Percentiles rank a stretch among this genome's conserved stretches.
These are phyloP conservation scores for Chymomyza costata DNA, from an alignment of 1,140 invertebrate species.

Conservation along the genomic window DNA sequence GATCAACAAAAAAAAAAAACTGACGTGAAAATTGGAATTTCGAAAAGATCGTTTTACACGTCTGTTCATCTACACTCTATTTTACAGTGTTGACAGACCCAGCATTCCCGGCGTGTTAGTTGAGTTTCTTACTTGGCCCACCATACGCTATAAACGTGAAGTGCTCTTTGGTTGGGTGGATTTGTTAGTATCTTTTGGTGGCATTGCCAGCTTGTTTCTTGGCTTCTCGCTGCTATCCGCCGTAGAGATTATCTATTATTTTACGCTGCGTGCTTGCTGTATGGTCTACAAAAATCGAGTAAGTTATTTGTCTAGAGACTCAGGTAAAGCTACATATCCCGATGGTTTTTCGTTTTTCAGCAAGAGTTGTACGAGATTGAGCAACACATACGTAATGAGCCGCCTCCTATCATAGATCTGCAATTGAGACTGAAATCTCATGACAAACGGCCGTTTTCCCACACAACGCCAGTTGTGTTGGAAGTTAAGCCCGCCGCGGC, in stretches of 20 bases:
- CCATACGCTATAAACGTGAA: constrained; percentile 82
- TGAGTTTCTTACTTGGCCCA: constrained; percentile 81
- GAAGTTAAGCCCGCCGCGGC: neutral
- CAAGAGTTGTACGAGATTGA: constrained; percentile 37
- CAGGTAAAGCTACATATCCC: neutral
- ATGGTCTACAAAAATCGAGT: constrained; percentile 74
- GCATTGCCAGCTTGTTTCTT: constrained; percentile 82
- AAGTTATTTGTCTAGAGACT: too few species aligned
- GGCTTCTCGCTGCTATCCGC: constrained; percentile 83
- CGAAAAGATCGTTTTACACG: too few species aligned
- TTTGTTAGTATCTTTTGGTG: constrained; percentile 77
- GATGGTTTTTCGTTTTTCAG: constrained; percentile 13
- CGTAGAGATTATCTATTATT: constrained; percentile 83
- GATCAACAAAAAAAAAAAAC: too few species aligned
- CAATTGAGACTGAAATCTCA: constrained; percentile 8
- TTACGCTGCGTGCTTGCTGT: constrained; percentile 81
- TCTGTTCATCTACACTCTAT: too few species aligned
- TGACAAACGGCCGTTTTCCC: neutral
- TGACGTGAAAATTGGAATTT: too few species aligned
- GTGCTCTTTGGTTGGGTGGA: constrained; percentile 86
- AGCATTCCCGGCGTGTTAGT: constrained; percentile 22
- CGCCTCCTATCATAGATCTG: constrained; percentile 26
- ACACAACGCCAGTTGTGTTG: neutral
- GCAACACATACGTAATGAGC: constrained; percentile 19
- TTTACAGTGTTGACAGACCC: constrained; percentile 10